phyloP scores from a whole-genome alignment of 2,888 invertebrate species.

The Cybosia mesomella region DNA sequence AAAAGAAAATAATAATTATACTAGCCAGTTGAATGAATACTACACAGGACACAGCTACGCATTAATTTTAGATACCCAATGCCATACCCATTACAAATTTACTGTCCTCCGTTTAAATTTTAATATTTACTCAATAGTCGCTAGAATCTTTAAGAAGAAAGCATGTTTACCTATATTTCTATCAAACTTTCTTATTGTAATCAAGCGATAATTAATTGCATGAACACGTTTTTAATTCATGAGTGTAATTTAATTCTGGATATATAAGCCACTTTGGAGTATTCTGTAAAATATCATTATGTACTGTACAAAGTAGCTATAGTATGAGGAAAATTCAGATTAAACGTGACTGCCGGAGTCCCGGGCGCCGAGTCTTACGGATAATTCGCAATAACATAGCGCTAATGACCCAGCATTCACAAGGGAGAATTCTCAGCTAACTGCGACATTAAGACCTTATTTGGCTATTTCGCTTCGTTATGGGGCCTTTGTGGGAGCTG shows the following conservation, averaged over 20 bases:
- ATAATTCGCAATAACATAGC: constrained; percentile 83
- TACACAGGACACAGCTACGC: too few relatives aligned
- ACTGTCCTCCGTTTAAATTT: background rate
- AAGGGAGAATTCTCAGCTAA: constrained; percentile 81
- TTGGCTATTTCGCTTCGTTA: constrained; percentile 84
- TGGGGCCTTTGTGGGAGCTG: constrained; percentile 74
- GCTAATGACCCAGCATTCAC: constrained; percentile 84
- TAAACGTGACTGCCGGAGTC: constrained; percentile 72
- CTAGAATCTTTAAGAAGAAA: constrained; percentile 16
- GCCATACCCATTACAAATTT: too few relatives aligned
- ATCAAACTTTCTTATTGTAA: constrained; percentile 27
- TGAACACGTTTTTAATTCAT: constrained; percentile 57
- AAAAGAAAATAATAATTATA: too few relatives aligned
- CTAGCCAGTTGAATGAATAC: too few relatives aligned
- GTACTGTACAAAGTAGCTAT: constrained; percentile 60
- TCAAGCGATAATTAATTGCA: constrained; percentile 48
- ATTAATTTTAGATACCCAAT: too few relatives aligned
- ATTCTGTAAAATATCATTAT: constrained; percentile 62
- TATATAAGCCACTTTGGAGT: constrained; percentile 57
- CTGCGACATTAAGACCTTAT: constrained; percentile 84
- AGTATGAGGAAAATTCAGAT: constrained; percentile 75
- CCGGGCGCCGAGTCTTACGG: constrained; percentile 66
- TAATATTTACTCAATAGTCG: constrained; percentile 7
- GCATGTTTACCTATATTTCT: constrained; percentile 19
- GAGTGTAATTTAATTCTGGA: constrained; percentile 65